Base-by-base conservation (phyloP, 2,797 vertebrate genomes). In the Falco concolor region DNA sequence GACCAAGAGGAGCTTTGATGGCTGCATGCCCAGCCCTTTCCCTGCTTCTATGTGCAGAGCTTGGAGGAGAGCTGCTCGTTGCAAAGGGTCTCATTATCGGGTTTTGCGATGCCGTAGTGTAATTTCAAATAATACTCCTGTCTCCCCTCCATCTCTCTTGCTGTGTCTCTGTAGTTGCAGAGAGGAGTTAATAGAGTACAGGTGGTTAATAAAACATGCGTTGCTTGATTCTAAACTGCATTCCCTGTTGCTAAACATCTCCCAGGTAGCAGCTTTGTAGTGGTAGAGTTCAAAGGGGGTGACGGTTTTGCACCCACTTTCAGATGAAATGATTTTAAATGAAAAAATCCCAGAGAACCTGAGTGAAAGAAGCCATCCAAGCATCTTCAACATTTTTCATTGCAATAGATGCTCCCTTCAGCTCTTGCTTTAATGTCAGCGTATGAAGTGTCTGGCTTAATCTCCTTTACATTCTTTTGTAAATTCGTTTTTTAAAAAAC, bases 301-400 rank as follows among this genome's bases (percentile, higher is more conserved):
- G 2, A 57, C 34, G 63, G 14, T 72, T 94, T 87, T 89, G 70
- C 38, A 83, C 54, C 53, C 45, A 10, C 75, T 82, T 91, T 44
- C 59, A 69, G 56, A 52, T 74, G 14, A 88, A 81, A 79, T 56
- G 1, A 42, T 80, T 82, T 84, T 49, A 79, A 84, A 75, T 63
- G 8, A 49, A 83, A 72, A 68, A 47, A 54, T 50, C 50, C 14
- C 68, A 36, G 84, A 54, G 61, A 83, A 73, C 18, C 49, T 68
- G 22, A 50, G n/a, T 68, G 27, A 87, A 68, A 68, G 53, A 74
- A 94, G 50, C 60, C 57, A 61, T 74, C 56, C 60, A 50, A 87
- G 40, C 40, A 75, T 86, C 50, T 87, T 83, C 64, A 91, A 68
- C n/a, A 0, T 77, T 95, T 94, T 92, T 93, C 69, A 65, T 84